Evolutionary conservation across 2,797 vertebrate genomes (phyloP).

Genomic region (Huso huso): DNA sequence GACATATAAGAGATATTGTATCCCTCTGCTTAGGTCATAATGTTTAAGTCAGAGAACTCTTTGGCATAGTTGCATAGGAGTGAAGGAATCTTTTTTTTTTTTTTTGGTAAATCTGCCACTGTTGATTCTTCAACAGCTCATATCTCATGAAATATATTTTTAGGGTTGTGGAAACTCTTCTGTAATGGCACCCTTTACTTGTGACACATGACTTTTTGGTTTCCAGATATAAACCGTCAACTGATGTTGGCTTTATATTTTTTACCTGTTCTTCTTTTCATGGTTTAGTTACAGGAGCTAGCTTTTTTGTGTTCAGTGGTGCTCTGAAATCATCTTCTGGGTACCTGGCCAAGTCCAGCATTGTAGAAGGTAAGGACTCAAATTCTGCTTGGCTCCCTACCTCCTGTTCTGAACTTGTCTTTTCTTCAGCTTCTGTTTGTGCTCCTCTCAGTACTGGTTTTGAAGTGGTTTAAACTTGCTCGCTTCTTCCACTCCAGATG

Average conservation of each 20-base stretch:
- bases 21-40: too few relatives aligned
- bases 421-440: not conserved
- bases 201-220: not conserved
- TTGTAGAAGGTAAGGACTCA: conserved; percentile 86
- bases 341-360: conserved; percentile 94
- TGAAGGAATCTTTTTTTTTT: too few relatives aligned
- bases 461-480: conserved; percentile 6
- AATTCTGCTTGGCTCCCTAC: not conserved
- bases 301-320: conserved; percentile 97
- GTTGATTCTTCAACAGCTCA: too few relatives aligned
- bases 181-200: not conserved
- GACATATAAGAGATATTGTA: too few relatives aligned
- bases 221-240: too few relatives aligned
- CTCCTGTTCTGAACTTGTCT: conserved; percentile 10
- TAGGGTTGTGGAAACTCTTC: too few relatives aligned
- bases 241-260: too few relatives aligned
- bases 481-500: conserved; percentile 62
- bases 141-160: too few relatives aligned
- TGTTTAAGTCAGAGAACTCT: too few relatives aligned
- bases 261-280: conserved; percentile 22
- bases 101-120: too few relatives aligned
- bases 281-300: conserved; percentile 88
- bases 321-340: conserved; percentile 92
- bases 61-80: too few relatives aligned
- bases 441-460: not conserved